Percentiles rank a stretch among this genome's conserved stretches.
phyloP scores from a whole-genome alignment of 1,140 invertebrate species.

The Brachionus manjavacas region DNA sequence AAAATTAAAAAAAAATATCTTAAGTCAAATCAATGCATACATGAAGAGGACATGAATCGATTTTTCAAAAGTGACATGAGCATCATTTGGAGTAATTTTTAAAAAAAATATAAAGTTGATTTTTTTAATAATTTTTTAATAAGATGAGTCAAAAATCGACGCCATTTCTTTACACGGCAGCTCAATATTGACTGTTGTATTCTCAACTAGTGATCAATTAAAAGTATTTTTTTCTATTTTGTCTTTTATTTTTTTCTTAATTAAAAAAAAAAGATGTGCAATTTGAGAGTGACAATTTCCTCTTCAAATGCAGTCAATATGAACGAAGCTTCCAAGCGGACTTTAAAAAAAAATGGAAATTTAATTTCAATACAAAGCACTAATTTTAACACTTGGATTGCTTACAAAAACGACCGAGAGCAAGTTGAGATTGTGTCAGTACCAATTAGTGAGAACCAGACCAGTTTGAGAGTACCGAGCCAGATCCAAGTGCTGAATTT shows the following conservation, averaged over 20 bases:
- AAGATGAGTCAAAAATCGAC: slow-evolving; percentile 25
- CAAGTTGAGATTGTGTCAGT: neutral
- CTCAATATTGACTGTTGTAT: neutral
- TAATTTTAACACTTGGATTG: slow-evolving; percentile 30
- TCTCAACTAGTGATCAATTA: slow-evolving; percentile 10
- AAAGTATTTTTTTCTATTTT: neutral
- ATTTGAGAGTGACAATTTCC: neutral
- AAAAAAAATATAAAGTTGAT: neutral
- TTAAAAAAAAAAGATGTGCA: neutral
- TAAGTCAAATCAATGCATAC: slow-evolving; percentile 1
- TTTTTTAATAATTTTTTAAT: neutral
- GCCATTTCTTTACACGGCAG: neutral
- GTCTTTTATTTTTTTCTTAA: too few relatives aligned
- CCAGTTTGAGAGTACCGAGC: neutral
- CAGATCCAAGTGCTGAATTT: neutral
- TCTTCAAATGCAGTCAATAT: neutral
- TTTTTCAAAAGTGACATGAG: neutral
- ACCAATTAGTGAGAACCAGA: neutral
- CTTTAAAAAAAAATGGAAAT: neutral
- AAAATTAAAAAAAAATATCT: neutral
- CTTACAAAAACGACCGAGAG: neutral
- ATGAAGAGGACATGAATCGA: neutral
- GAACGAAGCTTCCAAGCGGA: neutral
- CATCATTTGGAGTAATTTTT: neutral
- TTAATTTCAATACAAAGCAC: neutral